Evolutionary conservation across 2,113 vertebrate species (phyloP), one percentile per base, ranked within the genome.

Genomic region (Lepus americanus): DNA sequence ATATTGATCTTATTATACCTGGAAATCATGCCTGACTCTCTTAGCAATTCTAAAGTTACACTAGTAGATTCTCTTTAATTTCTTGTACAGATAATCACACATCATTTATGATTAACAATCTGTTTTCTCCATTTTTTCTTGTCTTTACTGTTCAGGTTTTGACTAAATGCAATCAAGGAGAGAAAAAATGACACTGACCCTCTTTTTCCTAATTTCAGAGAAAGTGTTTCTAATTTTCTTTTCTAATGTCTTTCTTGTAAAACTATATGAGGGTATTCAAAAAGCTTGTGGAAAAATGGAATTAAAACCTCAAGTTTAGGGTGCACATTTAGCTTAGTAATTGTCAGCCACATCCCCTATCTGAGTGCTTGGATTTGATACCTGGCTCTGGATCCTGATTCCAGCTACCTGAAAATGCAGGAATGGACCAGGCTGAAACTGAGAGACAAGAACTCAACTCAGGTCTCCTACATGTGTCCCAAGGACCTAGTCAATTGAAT

Each of bases 21-120:
- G 49, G 31, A 14, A 70, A 67, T 69, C 31, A n/a, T 79, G 61
- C 9, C 66, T 70, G 83, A 67, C 6, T 84, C 76, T 87, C 55
- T 87, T 67, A 78, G 31, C 78, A 86, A 64, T 94, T 95, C 61
- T 89, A 92, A 88, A 94, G 78, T 53, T 59, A 74, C 25, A 73
- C 2, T 94, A 9, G 16, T 23, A 92, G 25, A 66, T 20, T 83
- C 33, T 78, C 36, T 94, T 90, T 11, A 90, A 33, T 66, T 87
- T 79, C 76, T 66, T 94, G 19, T 39, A 36, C 67, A 86, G 85
- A 70, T 7, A 93, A 93, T 92, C 33, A 93, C 31, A 44, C 12
- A 87, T 73, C 61, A 92, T 17, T 16, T 87, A 7, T 87, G 20
- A 94, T 84, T 87, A 93, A 73, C n/a, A 84, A 12, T 51, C 74